Base-by-base conservation (phyloP, 2,797 vertebrate genomes). In the Protonibea diacanthus region DNA sequence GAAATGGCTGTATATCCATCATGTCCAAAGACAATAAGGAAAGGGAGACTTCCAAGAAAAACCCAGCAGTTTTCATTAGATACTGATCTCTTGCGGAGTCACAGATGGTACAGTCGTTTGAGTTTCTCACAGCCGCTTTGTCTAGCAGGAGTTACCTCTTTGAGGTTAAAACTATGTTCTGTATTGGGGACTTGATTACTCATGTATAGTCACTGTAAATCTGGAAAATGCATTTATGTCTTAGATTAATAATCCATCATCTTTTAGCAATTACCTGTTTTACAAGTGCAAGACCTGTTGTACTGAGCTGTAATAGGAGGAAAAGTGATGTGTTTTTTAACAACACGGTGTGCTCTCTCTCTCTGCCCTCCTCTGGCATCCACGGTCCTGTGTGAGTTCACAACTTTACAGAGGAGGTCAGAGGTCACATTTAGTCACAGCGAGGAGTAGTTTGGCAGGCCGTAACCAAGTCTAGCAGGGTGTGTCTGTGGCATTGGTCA, bases 1-100 rank as follows among this genome's bases (percentile, higher is more conserved):
- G 68, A 80, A 84, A 82, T 76, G 53, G 65, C 77, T 82, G 33
- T 73, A 38, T 76, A 66, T 80, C 68, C 63, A 76, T 40, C 72
- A 57, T 82, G 68, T 91, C 89, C 90, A 93, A 91, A 88, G 71
- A 93, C 80, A 91, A 90, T 80, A 90, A 82, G 63, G 78, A 87
- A 84, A 66, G 71, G 51, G 48, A 72, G 52, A 84, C 76, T 89
- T 91, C 87, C 85, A 78, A 80, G 86, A 83, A 90, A 81, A 87
- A 72, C 67, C 51, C 80, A 68, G 76, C 74, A 66, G 69, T 84
- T 86, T 86, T 88, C 71, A 81, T 87, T 73, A 89, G 82, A 88
- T 81, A 13, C 73, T 56, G 87, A 88, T 86, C 86, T 88, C 79
- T 80, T 48, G 72, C 53, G 69, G 81, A 89, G 86, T 74, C 70